phyloP scores from a whole-genome alignment of 2,888 invertebrate genomes.

The Suillia variegata region DNA sequence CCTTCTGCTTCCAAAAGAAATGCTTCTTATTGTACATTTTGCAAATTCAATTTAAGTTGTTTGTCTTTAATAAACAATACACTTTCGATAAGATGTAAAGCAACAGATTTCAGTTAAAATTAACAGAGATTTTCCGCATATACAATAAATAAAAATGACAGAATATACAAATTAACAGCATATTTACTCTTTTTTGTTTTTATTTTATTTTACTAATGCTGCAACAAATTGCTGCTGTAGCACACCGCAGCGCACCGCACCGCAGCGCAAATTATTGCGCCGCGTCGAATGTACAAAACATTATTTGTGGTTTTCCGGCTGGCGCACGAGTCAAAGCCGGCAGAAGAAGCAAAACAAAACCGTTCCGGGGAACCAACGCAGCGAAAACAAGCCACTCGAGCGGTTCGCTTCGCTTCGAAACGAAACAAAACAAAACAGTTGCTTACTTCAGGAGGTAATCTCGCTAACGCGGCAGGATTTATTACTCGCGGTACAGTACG shows the following conservation, averaged over 20 bases:
- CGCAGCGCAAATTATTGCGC: slow-evolving; percentile 11
- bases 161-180: too few species aligned
- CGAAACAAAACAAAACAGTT: slow-evolving; percentile 4
- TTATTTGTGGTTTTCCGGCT: slow-evolving; percentile 15
- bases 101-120: too few species aligned
- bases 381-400: slow-evolving; percentile 1
- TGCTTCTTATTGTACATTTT: too few species aligned
- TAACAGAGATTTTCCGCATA: too few species aligned
- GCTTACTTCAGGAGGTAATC: slow-evolving; percentile 2
- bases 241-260: not conserved
- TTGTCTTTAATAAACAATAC: too few species aligned
- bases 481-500: not conserved
- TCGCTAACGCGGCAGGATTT: slow-evolving; percentile 8
- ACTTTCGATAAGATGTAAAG: too few species aligned
- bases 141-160: too few species aligned
- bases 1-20: too few species aligned
- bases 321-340: too few species aligned
- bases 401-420: slow-evolving; percentile 7
- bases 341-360: not conserved
- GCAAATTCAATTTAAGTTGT: too few species aligned
- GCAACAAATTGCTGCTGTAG: slow-evolving; percentile 4
- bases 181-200: too few species aligned
- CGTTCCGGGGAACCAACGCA: not conserved
- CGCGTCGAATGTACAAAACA: slow-evolving; percentile 9
- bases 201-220: too few species aligned